phyloP scores from a whole-genome alignment of 1,140 invertebrate genomes.

The Hyposmocoma kahamanoa region DNA sequence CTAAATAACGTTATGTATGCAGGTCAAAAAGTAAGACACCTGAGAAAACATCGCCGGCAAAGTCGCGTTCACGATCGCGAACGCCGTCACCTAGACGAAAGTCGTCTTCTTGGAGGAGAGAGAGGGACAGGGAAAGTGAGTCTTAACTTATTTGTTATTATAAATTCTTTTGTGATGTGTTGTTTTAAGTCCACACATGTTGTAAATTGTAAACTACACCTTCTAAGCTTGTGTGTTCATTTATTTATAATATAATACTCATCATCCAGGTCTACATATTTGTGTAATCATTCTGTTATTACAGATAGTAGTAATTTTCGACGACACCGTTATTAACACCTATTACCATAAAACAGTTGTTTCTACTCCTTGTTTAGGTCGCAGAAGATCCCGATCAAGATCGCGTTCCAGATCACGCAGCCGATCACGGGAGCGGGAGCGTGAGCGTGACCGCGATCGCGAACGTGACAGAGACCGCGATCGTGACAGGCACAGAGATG shows the following conservation, averaged over 20 bases:
- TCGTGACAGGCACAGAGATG: constrained; percentile 29
- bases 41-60: constrained; percentile 71
- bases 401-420: constrained; percentile 54
- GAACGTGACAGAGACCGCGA: constrained; percentile 48
- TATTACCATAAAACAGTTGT: too few species aligned
- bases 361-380: constrained; percentile 26
- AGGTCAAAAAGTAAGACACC: constrained; percentile 75
- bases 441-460: constrained; percentile 58
- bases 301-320: too few species aligned
- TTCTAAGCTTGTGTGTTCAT: too few species aligned
- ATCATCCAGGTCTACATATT: background rate
- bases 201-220: too few species aligned
- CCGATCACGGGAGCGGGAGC: constrained; percentile 71
- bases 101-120: constrained; percentile 46
- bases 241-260: background rate
- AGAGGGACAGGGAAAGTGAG: constrained; percentile 47
- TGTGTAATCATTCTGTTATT: too few species aligned
- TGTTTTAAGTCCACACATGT: constrained; percentile 2
- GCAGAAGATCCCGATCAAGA: constrained; percentile 42
- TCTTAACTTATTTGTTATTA: background rate
- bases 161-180: constrained; percentile 1
- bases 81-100: constrained; percentile 68
- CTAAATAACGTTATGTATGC: too few species aligned
- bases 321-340: background rate
- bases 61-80: constrained; percentile 76